phyloP scores from a whole-genome alignment of 2,888 invertebrate genomes.

The Gastrophysa polygoni region DNA sequence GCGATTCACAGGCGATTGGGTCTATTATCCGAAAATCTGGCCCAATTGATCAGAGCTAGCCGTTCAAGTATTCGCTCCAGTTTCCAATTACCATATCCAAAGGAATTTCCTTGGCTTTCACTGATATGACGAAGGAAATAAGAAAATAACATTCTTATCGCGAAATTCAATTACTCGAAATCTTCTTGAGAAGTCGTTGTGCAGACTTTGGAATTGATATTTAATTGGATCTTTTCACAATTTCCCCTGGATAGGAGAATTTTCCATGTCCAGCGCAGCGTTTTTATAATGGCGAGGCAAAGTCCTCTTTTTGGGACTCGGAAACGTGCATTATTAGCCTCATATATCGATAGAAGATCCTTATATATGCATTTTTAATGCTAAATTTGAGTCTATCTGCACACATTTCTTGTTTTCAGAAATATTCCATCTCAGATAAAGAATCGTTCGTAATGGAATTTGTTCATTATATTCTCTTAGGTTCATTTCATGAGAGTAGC shows the following conservation, averaged over 20 bases:
- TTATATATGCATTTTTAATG: slow-evolving; percentile 19
- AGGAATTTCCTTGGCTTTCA: not conserved
- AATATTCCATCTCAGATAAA: no score
- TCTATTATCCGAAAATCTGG: not conserved
- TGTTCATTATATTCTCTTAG: no score
- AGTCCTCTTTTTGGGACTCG: slow-evolving; percentile 12
- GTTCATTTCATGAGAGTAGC: no score
- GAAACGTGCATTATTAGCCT: slow-evolving; percentile 33
- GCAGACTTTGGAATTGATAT: slow-evolving; percentile 38
- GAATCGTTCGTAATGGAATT: no score
- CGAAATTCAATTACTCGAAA: slow-evolving; percentile 52
- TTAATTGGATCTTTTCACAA: slow-evolving; percentile 36
- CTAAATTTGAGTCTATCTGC: no score
- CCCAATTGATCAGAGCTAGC: not conserved
- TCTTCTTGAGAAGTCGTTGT: slow-evolving; percentile 44
- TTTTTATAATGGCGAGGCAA: slow-evolving; percentile 44
- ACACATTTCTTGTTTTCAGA: no score
- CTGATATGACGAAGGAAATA: slow-evolving; percentile 21
- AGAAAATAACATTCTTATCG: slow-evolving; percentile 48
- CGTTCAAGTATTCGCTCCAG: not conserved
- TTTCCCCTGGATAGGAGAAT: slow-evolving; percentile 48
- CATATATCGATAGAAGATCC: slow-evolving; percentile 34
- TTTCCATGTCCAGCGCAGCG: slow-evolving; percentile 47
- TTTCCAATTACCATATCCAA: not conserved
- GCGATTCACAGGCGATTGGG: not conserved